Conservation (phyloP, 1,140 invertebrate genomes). For the Drosophila asahinai region DNA sequence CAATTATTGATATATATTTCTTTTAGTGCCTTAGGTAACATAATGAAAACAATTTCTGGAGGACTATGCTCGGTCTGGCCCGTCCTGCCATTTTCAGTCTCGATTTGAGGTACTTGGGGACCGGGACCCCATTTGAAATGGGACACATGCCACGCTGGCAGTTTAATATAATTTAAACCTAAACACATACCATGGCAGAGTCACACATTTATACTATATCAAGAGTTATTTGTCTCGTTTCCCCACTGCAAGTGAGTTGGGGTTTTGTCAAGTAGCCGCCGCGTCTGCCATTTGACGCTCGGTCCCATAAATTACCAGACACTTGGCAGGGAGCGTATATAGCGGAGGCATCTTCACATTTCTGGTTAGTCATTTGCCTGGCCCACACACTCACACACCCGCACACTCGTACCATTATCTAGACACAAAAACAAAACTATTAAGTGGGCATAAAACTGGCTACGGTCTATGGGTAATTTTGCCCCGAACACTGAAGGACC, state of each 20-base stretch:
- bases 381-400: conserved; percentile 26
- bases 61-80: conserved; percentile 14
- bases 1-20: not conserved
- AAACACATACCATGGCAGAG: conserved; percentile 64
- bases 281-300: conserved; percentile 76
- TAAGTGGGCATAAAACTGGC: conserved; percentile 77
- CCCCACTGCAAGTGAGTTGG: conserved; percentile 41
- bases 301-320: conserved; percentile 72
- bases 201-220: conserved; percentile 40
- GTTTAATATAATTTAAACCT: conserved; percentile 82
- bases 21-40: conserved; percentile 49
- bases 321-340: conserved; percentile 56
- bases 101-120: conserved; percentile 12
- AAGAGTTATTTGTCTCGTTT: conserved; percentile 40
- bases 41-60: conserved; percentile 69
- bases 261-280: conserved; percentile 72
- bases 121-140: conserved; percentile 55
- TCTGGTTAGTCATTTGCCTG: conserved; percentile 78
- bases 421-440: conserved; percentile 78
- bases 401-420: conserved; percentile 37
- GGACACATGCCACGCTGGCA: conserved; percentile 78
- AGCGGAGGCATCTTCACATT: conserved; percentile 72
- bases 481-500: conserved; percentile 45
- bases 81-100: conserved; percentile 3
- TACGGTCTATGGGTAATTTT: conserved; percentile 39